Evolutionary conservation across 2,888 invertebrate species (phyloP).

Genomic region (Agonopterix alstromeriana): DNA sequence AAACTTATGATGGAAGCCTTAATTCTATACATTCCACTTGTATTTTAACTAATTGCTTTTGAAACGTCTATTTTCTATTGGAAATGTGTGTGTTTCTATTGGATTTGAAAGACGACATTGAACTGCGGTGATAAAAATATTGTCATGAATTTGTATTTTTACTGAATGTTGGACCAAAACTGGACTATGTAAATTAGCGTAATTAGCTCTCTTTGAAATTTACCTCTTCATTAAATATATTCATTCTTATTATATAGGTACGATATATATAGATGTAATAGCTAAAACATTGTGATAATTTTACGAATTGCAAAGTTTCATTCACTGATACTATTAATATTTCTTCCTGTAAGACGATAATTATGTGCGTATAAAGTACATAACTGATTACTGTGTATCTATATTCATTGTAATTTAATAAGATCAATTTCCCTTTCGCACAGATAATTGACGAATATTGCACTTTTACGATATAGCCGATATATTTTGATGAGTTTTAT

Average conservation of each 20-base stretch:
- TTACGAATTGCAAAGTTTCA: conserved; percentile 1
- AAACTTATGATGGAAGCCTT: conserved; percentile 71
- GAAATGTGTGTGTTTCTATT: conserved; percentile 10
- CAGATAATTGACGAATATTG: conserved; percentile 1
- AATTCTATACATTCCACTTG: conserved; percentile 70
- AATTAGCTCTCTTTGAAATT: conserved; percentile 53
- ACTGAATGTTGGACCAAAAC: conserved; percentile 60
- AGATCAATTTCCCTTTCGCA: neutral
- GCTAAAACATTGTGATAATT: conserved; percentile 5
- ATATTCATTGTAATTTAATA: neutral
- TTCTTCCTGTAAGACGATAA: too few species aligned
- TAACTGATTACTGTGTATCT: too few species aligned
- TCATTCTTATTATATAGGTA: neutral
- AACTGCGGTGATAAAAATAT: conserved; percentile 4
- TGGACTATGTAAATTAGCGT: conserved; percentile 31
- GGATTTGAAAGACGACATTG: neutral
- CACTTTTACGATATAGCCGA: neutral
- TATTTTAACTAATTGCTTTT: conserved; percentile 58
- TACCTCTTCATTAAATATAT: conserved; percentile 18
- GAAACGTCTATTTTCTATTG: conserved; percentile 52
- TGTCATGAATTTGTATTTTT: conserved; percentile 30
- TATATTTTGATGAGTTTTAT: conserved; percentile 1
- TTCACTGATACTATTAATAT: too few species aligned
- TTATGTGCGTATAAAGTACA: too few species aligned
- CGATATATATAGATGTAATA: neutral